Base-by-base conservation (phyloP, 2,113 vertebrate species). In the Zosterops lateralis region DNA sequence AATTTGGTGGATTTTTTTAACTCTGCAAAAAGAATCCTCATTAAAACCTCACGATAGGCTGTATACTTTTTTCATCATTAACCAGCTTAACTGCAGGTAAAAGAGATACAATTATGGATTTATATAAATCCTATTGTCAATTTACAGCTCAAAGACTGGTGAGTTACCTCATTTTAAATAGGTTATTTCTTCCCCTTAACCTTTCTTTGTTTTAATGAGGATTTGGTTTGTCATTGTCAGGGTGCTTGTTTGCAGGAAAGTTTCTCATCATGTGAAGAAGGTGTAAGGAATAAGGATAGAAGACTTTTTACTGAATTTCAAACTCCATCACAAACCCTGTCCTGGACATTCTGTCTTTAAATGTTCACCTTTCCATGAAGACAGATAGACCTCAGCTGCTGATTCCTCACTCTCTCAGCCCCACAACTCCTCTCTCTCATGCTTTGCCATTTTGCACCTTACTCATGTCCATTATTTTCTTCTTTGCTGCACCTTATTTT, bases 1-100 rank as follows among this genome's bases (percentile, higher is more conserved):
- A 99, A 99, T 99, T 99, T 99, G 98, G 98, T 99, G 98, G 98
- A 97, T 99, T 99, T 99, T 99, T 98, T 99, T 97, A 98, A 97
- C 97, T 98, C 98, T 98, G 98, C 97, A 98, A 98, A 98, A 99
- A 97, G 98, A 98, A 98, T 98, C 97, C 99, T 99, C 99, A 99
- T 99, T 99, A 99, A 99, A 99, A 98, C 96, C 97, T 97, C 97
- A 96, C 93, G 92, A 98, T 98, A 97, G 97, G 96, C 98, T 98
- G 97, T 98, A 97, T 98, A 98, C 98, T 98, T 98, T 98, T 98
- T 97, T 98, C 98, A 98, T 99, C 99, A 98, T 99, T 99, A 99
- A 98, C 97, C 97, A 92, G 97, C 96, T 97, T 98, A 99, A 99
- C 98, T 97, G 98, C 97, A 98, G 98, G 99, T 99, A 98, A 99